Evolutionary conservation across 2,888 invertebrate species (phyloP).

Genomic region (Heliconius charithonia): DNA sequence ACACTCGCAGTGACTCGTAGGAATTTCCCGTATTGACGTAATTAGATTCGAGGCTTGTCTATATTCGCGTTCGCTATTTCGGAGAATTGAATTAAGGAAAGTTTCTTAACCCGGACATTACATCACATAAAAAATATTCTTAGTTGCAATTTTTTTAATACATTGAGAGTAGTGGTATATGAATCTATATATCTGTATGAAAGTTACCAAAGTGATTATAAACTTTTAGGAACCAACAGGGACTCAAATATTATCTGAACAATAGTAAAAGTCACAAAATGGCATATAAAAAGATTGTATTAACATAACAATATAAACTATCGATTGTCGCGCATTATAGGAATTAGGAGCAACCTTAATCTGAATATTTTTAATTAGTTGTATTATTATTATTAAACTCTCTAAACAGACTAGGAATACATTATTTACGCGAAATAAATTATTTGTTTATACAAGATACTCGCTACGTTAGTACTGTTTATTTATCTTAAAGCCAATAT

Average conservation of each 20-base stretch:
- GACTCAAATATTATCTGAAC: no score
- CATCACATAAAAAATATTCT: not conserved
- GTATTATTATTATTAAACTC: no score
- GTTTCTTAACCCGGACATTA: slow-evolving; percentile 52
- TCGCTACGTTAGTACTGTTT: not conserved
- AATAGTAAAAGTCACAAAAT: no score
- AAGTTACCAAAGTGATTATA: no score
- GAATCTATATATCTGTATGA: not conserved
- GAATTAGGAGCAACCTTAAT: not conserved
- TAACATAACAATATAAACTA: no score
- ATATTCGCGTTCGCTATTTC: slow-evolving; percentile 45
- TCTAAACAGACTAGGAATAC: no score
- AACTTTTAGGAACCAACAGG: no score
- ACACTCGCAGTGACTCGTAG: slow-evolving; percentile 43
- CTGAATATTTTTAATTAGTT: not conserved
- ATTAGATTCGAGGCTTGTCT: slow-evolving; percentile 49
- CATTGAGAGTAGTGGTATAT: not conserved
- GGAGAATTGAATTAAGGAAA: slow-evolving; percentile 35
- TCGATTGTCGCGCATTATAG: not conserved
- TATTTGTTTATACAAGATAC: not conserved
- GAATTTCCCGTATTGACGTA: slow-evolving; percentile 54
- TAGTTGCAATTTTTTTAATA: not conserved
- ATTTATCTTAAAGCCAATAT: not conserved
- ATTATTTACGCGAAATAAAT: not conserved
- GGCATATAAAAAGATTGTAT: no score